Evolutionary conservation across 2,888 invertebrate species (phyloP).

Genomic region (Boloria selene): DNA sequence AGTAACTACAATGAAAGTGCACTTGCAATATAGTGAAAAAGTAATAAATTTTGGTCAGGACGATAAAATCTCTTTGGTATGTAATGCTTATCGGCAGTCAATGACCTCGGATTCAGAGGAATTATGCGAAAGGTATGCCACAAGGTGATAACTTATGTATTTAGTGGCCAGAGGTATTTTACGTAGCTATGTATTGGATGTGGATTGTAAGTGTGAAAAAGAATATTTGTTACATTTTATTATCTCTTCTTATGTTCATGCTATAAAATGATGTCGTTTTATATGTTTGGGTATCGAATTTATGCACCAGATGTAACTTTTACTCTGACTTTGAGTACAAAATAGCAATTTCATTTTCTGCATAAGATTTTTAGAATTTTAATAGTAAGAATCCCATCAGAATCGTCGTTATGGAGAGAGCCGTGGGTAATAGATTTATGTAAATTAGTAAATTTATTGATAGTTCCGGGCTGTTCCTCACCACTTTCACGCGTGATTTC

Average conservation of each 20-base stretch:
- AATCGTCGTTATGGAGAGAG: slow-evolving; percentile 32
- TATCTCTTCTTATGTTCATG: not conserved
- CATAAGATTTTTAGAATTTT: not conserved
- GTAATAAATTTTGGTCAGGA: slow-evolving; percentile 31
- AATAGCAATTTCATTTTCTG: not conserved
- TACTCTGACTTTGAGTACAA: not conserved
- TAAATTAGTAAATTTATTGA: slow-evolving; percentile 65
- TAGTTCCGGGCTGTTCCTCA: slow-evolving; percentile 61
- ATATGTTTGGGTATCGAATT: slow-evolving; percentile 7
- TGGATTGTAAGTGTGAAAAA: slow-evolving; percentile 6
- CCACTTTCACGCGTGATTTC: slow-evolving; percentile 74
- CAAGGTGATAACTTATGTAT: slow-evolving; percentile 63
- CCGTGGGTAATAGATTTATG: slow-evolving; percentile 47
- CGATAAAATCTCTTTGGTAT: slow-evolving; percentile 38
- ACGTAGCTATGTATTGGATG: slow-evolving; percentile 14
- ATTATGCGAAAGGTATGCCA: slow-evolving; percentile 66
- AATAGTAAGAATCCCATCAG: slow-evolving; percentile 21
- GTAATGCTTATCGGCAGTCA: slow-evolving; percentile 61
- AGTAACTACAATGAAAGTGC: slow-evolving; percentile 24
- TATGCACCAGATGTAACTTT: not conserved
- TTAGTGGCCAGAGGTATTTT: slow-evolving; percentile 47
- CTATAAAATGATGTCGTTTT: not conserved
- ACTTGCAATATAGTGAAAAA: slow-evolving; percentile 26
- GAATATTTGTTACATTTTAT: slow-evolving; percentile 5
- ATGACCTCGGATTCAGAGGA: slow-evolving; percentile 60